Conservation (phyloP, 2,888 invertebrate genomes). For the Seladonia tumulorum region DNA sequence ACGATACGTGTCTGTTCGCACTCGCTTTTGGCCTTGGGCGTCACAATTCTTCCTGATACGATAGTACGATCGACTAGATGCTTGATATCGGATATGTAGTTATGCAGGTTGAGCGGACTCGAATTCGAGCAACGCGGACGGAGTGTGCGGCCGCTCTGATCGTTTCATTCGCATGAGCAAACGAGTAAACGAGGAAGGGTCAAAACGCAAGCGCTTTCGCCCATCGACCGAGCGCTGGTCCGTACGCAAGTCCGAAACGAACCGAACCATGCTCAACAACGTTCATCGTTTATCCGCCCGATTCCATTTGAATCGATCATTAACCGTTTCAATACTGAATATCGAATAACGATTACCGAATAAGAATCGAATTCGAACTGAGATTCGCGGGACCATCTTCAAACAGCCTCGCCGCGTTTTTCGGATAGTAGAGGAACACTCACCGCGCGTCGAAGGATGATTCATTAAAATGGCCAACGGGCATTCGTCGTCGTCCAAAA, state of each 20-base stretch:
- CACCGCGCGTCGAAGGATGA: constrained; percentile 93
- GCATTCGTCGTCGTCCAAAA: constrained; percentile 98
- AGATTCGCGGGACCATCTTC: not conserved
- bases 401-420: not conserved
- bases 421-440: constrained; percentile 83
- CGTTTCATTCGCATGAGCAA: constrained; percentile 14
- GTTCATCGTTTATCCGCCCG: not conserved
- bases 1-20: not conserved
- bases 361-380: not conserved
- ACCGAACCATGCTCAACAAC: not conserved
- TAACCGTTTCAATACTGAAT: not conserved
- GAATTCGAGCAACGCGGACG: constrained; percentile 3
- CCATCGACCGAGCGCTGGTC: not conserved
- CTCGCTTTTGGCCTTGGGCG: not conserved
- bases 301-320: not conserved
- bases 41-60: not conserved
- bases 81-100: not conserved
- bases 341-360: not conserved
- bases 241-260: not conserved
- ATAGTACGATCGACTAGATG: not conserved
- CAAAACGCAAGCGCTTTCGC: constrained; percentile 27
- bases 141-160: constrained; percentile 9
- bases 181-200: not conserved
- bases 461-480: constrained; percentile 97
- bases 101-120: not conserved